Evolutionary conservation across 2,888 invertebrate species (phyloP).

Genomic region (Odontocerum albicorne): DNA sequence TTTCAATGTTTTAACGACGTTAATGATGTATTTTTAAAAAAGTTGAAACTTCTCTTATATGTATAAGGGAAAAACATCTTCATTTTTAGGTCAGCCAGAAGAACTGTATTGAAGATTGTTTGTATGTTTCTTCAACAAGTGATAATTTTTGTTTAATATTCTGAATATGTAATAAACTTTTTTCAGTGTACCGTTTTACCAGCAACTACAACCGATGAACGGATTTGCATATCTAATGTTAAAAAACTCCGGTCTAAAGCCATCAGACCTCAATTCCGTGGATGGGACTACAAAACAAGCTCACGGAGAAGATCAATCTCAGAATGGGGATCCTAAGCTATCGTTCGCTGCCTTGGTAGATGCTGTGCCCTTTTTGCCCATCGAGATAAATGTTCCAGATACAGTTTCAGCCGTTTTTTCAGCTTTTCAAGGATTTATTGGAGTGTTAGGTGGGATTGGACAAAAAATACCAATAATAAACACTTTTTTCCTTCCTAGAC

Average conservation of each 20-base stretch:
- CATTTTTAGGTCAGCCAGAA: too few relatives aligned
- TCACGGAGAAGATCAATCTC: too few relatives aligned
- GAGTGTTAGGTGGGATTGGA: constrained; percentile 46
- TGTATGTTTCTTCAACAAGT: too few relatives aligned
- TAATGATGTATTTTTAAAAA: too few relatives aligned
- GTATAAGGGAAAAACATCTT: too few relatives aligned
- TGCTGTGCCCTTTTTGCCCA: constrained; percentile 58
- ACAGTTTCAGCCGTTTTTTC: constrained; percentile 47
- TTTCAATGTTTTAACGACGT: too few relatives aligned
- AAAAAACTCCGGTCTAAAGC: neutral
- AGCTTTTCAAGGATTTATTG: constrained; percentile 47
- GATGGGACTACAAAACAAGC: too few relatives aligned
- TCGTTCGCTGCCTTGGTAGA: constrained; percentile 46
- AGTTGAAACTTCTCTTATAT: too few relatives aligned
- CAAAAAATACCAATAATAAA: constrained; percentile 44
- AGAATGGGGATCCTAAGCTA: neutral
- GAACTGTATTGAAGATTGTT: too few relatives aligned
- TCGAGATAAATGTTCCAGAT: constrained; percentile 66
- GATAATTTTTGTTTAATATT: too few relatives aligned
- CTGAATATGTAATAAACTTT: too few relatives aligned
- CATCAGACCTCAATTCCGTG: too few relatives aligned
- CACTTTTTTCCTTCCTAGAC: constrained; percentile 19
- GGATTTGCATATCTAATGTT: constrained; percentile 3
- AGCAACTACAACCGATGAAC: neutral
- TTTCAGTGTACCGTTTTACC: constrained; percentile 14